Evolutionary conservation across 2,797 vertebrate genomes (phyloP), one percentile per base, ranked within the genome.

Genomic region (Apogon talboti): DNA sequence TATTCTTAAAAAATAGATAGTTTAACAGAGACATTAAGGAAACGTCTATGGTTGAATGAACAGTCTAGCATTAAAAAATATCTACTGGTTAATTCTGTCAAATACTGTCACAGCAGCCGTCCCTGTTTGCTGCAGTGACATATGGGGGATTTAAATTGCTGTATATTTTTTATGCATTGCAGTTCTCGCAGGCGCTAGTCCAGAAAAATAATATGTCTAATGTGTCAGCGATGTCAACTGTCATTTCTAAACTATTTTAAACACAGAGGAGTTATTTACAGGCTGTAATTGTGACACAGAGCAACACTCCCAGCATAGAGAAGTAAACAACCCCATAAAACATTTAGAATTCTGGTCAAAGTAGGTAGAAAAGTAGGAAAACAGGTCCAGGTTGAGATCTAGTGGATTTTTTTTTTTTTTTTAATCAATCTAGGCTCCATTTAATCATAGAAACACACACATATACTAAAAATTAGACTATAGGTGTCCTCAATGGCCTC

Each of bases 311-410:
- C 42, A 56, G 43, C 21, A 42, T n/a, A 15, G 11, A 10, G 0
- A 40, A 37, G 35, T 4, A 19, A 16, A 14, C 14, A 24, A 40
- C 18, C 60, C 8, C 2, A 19, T 11, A 40, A 14, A 35, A 49
- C n/a, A 9, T 46, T 19, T 24, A 4, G 1, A 44, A 2, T 14
- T 5, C 1, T 38, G 3, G 50, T 11, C 11, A 42, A 35, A 55
- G 33, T 1, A 14, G n/a, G 6, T 44, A 18, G 2, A 35, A 37
- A 13, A 14, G 4, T 15, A 37, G 15, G 47, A 65, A 57, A 57
- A 19, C 43, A 66, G 49, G 15, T n/a, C 60, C 30, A 24, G 53
- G 11, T 19, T 64, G 46, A 59, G 48, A 56, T 40, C 15, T 50
- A 8, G 21, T 35, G n/a, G n/a, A n/a, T n/a, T n/a, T n/a, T n/a